Conservation (phyloP, 2,113 vertebrate species). For the Cyanocitta stelleri region DNA sequence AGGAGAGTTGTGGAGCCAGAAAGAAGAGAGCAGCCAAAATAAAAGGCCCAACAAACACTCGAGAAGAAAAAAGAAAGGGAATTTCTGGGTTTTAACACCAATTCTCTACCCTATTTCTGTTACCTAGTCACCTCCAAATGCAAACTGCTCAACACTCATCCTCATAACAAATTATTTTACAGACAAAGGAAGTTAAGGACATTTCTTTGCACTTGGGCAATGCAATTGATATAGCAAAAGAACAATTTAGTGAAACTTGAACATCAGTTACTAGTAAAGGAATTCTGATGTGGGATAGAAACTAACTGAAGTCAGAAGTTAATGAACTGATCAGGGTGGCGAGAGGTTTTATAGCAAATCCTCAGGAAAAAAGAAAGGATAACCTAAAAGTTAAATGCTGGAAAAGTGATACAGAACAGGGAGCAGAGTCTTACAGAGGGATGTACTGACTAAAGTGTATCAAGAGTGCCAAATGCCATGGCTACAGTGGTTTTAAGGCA, state of each 20-base stretch:
- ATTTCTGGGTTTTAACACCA: neutral
- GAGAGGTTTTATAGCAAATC: neutral
- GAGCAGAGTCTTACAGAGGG: neutral
- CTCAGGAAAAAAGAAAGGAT: neutral
- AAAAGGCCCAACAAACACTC: neutral
- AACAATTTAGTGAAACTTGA: neutral
- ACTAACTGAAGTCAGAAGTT: neutral
- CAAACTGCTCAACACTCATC: neutral
- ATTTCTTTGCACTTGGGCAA: neutral
- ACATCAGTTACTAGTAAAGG: neutral
- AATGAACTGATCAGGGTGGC: neutral
- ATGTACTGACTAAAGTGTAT: neutral
- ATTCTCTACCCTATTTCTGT: neutral
- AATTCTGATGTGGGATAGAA: neutral
- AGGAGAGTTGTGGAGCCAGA: neutral
- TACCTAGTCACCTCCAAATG: neutral
- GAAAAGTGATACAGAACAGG: neutral
- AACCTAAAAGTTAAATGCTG: neutral
- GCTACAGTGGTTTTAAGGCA: neutral
- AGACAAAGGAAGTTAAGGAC: neutral
- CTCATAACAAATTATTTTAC: neutral
- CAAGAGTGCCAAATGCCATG: neutral
- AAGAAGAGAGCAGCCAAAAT: neutral
- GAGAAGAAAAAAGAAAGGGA: neutral
- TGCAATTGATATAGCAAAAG: neutral